Evolutionary conservation across 2,888 invertebrate genomes (phyloP).

Genomic region (Campoletis raptor): DNA sequence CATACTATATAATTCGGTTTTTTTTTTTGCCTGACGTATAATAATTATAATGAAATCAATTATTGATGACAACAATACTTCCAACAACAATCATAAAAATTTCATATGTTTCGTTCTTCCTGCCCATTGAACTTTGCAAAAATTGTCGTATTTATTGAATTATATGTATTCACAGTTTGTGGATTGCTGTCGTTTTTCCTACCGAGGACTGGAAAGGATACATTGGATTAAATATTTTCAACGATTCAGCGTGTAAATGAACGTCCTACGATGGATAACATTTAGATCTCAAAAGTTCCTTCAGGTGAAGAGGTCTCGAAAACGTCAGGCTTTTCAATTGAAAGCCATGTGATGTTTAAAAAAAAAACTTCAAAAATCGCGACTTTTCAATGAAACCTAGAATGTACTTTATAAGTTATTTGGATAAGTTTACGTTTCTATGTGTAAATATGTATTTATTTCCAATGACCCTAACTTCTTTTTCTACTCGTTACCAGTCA

Average conservation of each 20-base stretch:
- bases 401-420: slow-evolving; percentile 36
- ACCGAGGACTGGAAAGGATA: slow-evolving; percentile 91
- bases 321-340: background rate
- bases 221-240: slow-evolving; percentile 86
- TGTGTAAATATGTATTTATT: slow-evolving; percentile 69
- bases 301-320: slow-evolving; percentile 47
- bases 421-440: slow-evolving; percentile 43
- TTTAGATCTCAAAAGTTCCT: slow-evolving; percentile 62
- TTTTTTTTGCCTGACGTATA: too few species aligned
- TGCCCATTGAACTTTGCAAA: background rate
- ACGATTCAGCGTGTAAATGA: background rate
- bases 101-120: background rate
- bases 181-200: slow-evolving; percentile 91
- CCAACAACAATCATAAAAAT: background rate
- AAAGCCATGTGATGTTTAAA: background rate
- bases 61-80: too few species aligned
- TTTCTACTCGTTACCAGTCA: slow-evolving; percentile 46
- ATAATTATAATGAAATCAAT: too few species aligned
- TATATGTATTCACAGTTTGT: slow-evolving; percentile 87
- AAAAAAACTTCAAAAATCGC: background rate
- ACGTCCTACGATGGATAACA: slow-evolving; percentile 44
- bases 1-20: too few species aligned
- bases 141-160: background rate
- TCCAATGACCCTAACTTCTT: slow-evolving; percentile 42
- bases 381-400: slow-evolving; percentile 10